phyloP scores from a whole-genome alignment of 1,140 invertebrate species.

The Sycophaga agraensis region DNA sequence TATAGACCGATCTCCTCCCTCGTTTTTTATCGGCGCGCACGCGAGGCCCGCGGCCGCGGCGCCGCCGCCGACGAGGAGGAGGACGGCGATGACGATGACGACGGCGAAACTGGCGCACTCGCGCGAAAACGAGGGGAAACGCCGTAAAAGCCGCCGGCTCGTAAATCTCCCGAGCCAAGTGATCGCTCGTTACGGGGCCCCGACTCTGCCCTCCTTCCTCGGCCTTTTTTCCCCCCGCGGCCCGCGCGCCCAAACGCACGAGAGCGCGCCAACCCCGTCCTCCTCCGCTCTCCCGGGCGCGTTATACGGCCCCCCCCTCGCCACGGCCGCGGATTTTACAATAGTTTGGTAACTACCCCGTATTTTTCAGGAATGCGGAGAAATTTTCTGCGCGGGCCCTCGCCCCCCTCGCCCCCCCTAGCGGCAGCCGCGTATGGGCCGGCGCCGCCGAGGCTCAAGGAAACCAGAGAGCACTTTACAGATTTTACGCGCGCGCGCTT shows the following conservation, averaged over 20 bases:
- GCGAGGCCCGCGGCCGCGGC: neutral
- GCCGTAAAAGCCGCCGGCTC: slow-evolving; percentile 27
- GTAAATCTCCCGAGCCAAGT: slow-evolving; percentile 34
- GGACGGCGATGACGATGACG: neutral
- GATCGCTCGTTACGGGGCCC: slow-evolving; percentile 28
- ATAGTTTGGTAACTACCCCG: slow-evolving; percentile 10
- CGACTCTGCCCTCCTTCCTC: neutral
- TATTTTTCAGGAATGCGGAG: no score
- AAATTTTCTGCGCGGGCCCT: no score
- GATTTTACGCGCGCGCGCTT: neutral
- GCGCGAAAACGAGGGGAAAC: slow-evolving; percentile 26
- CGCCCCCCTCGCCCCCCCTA: no score
- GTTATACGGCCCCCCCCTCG: neutral
- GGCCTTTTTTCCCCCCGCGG: neutral
- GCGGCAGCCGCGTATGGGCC: no score
- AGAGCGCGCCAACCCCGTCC: no score
- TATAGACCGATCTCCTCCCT: neutral
- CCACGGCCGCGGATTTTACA: neutral
- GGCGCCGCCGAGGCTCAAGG: no score
- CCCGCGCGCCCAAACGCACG: neutral
- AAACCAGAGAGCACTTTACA: neutral
- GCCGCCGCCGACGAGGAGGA: no score
- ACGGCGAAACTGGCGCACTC: neutral
- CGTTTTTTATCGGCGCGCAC: neutral
- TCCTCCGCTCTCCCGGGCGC: neutral